phyloP scores from a whole-genome alignment of 2,113 vertebrate genomes.

The Turnix velox region DNA sequence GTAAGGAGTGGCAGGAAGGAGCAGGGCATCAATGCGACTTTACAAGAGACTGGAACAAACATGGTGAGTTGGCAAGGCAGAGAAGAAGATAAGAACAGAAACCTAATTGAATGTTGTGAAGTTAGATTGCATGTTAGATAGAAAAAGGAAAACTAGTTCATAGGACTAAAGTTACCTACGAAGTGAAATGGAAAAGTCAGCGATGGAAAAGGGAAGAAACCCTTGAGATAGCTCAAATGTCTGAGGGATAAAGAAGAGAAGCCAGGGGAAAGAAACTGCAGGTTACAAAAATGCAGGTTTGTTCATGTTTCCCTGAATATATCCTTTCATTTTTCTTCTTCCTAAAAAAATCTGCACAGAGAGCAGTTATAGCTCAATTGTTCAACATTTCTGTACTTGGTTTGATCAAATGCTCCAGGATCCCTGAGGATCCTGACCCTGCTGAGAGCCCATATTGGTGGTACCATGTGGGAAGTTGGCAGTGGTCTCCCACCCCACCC shows the following conservation, averaged over 20 bases:
- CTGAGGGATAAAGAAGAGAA: neutral
- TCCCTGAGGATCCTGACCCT: neutral
- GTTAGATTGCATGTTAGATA: neutral
- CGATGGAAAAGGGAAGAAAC: neutral
- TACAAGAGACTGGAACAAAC: neutral
- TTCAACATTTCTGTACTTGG: fast-evolving
- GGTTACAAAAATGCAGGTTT: neutral
- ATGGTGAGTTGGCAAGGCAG: neutral
- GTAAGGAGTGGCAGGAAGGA: neutral
- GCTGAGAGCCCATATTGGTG: neutral
- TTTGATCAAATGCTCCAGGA: neutral
- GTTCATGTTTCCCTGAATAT: neutral
- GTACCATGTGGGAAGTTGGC: fast-evolving
- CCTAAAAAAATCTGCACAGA: neutral
- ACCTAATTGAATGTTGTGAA: neutral
- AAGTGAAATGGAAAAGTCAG: neutral
- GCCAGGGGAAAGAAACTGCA: neutral
- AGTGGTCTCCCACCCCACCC: fast-evolving
- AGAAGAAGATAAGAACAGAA: neutral
- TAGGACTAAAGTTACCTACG: neutral
- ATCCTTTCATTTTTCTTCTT: neutral
- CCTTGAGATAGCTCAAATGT: neutral
- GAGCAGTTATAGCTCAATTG: neutral
- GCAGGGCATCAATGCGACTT: fast-evolving
- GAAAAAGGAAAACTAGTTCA: neutral